Evolutionary conservation across 2,113 vertebrate genomes (phyloP).

Genomic region (Catharus bicknelli): DNA sequence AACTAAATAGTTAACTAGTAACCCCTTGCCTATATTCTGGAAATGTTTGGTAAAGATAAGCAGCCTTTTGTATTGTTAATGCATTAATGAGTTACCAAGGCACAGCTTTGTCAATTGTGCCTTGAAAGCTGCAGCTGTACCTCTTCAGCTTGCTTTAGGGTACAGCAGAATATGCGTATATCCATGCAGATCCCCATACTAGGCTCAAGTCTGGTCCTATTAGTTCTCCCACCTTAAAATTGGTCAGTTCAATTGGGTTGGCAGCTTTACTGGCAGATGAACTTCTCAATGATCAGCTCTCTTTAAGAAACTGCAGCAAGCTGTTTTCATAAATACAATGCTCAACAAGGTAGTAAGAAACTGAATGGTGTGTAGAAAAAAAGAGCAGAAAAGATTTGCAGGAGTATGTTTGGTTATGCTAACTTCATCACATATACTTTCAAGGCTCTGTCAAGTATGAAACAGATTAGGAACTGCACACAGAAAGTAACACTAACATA

Average conservation of each 20-base stretch:
- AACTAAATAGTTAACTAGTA: neutral
- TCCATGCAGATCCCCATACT: neutral
- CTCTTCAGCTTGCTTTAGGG: neutral
- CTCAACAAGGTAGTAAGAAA: neutral
- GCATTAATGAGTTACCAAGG: neutral
- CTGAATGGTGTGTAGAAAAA: neutral
- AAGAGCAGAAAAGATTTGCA: neutral
- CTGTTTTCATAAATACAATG: neutral
- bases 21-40: neutral
- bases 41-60: slow-evolving; percentile 7
- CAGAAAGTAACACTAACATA: neutral
- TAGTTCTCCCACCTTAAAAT: neutral
- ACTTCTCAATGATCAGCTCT: neutral
- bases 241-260: neutral
- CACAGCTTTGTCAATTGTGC: neutral
- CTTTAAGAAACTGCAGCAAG: neutral
- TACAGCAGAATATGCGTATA: neutral
- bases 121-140: neutral
- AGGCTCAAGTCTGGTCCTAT: neutral
- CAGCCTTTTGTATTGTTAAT: neutral
- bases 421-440: neutral
- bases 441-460: neutral
- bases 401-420: neutral
- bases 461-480: neutral
- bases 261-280: neutral